A percentile compares a stretch with the other conserved stretches of the same genome.
Evolutionary conservation across 2,888 invertebrate genomes (phyloP).

Genomic region (Lordiphosa andalusiaca): DNA sequence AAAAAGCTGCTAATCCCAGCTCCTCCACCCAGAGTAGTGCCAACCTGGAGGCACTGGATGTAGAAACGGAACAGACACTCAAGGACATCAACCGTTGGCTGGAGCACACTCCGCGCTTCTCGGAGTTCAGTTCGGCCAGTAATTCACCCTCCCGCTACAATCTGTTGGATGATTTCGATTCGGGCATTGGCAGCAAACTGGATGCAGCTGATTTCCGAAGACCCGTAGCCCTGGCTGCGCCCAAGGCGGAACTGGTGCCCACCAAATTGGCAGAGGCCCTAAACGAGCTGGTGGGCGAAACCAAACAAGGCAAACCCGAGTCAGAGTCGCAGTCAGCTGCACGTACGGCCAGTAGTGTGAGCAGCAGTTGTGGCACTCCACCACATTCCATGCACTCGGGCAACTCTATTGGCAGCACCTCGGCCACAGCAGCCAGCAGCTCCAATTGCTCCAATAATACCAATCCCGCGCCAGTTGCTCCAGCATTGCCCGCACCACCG

Average conservation of each 20-base stretch:
- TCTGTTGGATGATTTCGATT: conserved; percentile 84
- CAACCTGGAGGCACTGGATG: conserved; percentile 84
- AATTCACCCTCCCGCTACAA: conserved; percentile 88
- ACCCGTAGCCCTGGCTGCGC: conserved; percentile 79
- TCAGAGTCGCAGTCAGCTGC: conserved; percentile 16
- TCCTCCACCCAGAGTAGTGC: conserved; percentile 27
- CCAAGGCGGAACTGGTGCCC: conserved; percentile 79
- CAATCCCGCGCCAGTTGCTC: conserved; percentile 41
- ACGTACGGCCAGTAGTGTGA: conserved; percentile 71
- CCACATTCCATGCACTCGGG: conserved; percentile 77
- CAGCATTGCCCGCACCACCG: conserved; percentile 37
- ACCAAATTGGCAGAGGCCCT: conserved; percentile 81
- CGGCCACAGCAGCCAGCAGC: conserved; percentile 75
- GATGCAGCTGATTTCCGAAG: conserved; percentile 81
- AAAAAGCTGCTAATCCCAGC: conserved; percentile 77
- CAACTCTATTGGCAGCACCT: conserved; percentile 78
- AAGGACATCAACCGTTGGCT: conserved; percentile 95
- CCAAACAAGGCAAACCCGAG: conserved; percentile 26
- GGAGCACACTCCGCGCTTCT: conserved; percentile 89
- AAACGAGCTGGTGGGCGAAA: conserved; percentile 81
- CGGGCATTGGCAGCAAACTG: conserved; percentile 79
- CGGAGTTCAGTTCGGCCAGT: conserved; percentile 88
- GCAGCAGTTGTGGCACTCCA: conserved; percentile 77
- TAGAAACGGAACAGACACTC: conserved; percentile 84
- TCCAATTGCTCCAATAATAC: conserved; percentile 67